Evolutionary conservation across 2,113 vertebrate genomes (phyloP), one percentile per base, ranked within the genome.

Genomic region (Archilochus colubris): DNA sequence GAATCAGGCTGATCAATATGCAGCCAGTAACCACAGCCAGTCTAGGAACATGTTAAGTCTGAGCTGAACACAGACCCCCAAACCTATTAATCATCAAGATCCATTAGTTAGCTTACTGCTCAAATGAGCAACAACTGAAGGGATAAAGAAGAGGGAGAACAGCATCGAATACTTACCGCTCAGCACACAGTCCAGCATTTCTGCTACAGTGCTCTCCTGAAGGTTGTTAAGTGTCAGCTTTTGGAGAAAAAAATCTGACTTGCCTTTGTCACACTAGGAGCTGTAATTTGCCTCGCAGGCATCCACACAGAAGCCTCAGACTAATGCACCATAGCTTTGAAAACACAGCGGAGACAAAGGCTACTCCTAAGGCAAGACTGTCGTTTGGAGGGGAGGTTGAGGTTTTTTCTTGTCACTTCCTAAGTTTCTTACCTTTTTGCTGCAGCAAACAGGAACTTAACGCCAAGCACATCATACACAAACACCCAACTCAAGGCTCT

Each of bases 361-460:
- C 81, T 81, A 73, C 58, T 73, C 40, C 81, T 66, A 80, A 85
- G 6, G 12, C 48, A 75, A 89, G 59, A 77, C n/a, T 74, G 63
- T n/a, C 46, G 7, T 46, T 54, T 13, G 10, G 7, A 6, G 22
- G 9, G 25, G 16, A 40, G 51, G 67, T 59, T 68, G 78, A 67
- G 27, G 1, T 43, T 77, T 76, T 59, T 58, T 17, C 73, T 76
- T 5, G 57, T 12, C 75, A 95, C 95, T 92, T 91, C 74, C 46
- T 38, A 96, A 93, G 95, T 97, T 96, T 93, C 96, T 96, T 97
- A 97, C 96, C 96, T 97, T 91, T 82, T 27, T 64, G 70, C 66
- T 67, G 96, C 91, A 91, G 93, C 84, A 64, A 74, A 77, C 17
- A 70, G 88, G 91, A 86, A 89, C 72, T 83, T 73, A 91, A 97